These are phyloP conservation scores for Grantiella picta DNA, from an alignment of 2,113 vertebrate species.

Conservation along the genomic window DNA sequence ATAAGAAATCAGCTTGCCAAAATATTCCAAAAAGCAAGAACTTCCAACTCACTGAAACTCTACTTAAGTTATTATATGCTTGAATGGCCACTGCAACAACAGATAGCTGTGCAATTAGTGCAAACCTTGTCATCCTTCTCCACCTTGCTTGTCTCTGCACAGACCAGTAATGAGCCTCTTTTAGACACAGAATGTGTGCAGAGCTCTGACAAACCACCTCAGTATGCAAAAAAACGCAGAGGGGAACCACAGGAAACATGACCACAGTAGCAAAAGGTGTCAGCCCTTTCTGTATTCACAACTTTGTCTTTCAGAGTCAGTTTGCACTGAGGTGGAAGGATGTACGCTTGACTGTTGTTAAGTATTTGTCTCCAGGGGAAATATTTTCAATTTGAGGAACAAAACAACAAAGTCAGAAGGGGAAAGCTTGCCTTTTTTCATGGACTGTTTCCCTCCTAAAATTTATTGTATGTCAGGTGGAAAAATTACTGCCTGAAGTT, in stretches of 20 bases:
- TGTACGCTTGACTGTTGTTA: rapidly evolving
- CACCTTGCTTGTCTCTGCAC: slow-evolving; percentile 51
- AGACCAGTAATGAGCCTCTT: slow-evolving; percentile 67
- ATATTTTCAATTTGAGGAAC: not conserved
- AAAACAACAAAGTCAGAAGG: not conserved
- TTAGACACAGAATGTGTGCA: slow-evolving; percentile 23
- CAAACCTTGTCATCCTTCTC: slow-evolving; percentile 62
- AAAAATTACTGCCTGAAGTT: not conserved
- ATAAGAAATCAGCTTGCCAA: slow-evolving; percentile 62
- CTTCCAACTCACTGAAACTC: slow-evolving; percentile 68
- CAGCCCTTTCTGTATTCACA: not conserved
- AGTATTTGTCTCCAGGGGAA: not conserved
- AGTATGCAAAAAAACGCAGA: slow-evolving; percentile 11
- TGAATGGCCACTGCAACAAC: slow-evolving; percentile 60
- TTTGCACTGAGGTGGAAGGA: not conserved
- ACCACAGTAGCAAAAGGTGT: not conserved
- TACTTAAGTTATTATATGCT: slow-evolving; percentile 73
- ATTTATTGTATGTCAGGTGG: not conserved
- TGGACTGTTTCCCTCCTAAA: not conserved
- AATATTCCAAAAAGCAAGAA: slow-evolving; percentile 54
- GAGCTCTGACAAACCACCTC: slow-evolving; percentile 53
- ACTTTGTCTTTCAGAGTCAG: not conserved
- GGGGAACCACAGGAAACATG: not conserved
- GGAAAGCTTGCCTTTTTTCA: not conserved
- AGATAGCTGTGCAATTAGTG: slow-evolving; percentile 73